Evolutionary conservation across 37 sponge, comb jelly and placozoan genomes (phyloP).

Genomic region (Hormiphora californensis): DNA sequence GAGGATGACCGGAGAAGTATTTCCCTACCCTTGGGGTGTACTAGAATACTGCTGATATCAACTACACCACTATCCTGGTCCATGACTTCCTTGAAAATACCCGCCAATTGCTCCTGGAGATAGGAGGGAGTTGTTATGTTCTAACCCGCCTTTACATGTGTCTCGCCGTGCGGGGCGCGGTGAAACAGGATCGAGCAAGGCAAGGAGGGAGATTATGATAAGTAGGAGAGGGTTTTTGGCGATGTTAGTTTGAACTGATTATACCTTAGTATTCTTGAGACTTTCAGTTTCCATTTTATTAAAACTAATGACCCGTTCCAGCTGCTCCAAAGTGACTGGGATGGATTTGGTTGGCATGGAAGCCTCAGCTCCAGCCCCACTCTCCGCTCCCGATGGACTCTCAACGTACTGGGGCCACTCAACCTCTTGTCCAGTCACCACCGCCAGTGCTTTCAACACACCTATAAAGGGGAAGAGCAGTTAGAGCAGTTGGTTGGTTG

Average conservation of each 20-base stretch:
- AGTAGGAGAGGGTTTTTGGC: too few relatives aligned
- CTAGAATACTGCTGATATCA: background rate
- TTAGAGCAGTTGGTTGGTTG: background rate
- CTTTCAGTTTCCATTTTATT: conserved; percentile 22
- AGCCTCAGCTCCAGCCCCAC: conserved; percentile 2
- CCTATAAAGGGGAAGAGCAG: background rate
- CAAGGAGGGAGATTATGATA: too few relatives aligned
- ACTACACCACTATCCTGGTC: background rate
- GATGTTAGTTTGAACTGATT: too few relatives aligned
- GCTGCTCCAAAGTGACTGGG: conserved; percentile 25
- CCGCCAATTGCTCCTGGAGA: background rate
- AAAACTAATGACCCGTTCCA: background rate
- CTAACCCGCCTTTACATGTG: too few relatives aligned
- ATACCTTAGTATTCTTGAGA: conserved; percentile 29
- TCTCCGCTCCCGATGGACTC: too few relatives aligned
- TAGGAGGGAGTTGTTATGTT: too few relatives aligned
- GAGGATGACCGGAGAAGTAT: conserved; percentile 3
- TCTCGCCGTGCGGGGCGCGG: too few relatives aligned
- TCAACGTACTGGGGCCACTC: conserved; percentile 45
- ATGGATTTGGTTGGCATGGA: background rate
- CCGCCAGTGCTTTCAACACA: conserved; percentile 32
- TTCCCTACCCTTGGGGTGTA: conserved; percentile 37
- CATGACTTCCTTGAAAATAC: conserved; percentile 12
- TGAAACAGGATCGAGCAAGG: too few relatives aligned
- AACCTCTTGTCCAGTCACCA: conserved; percentile 8